Base-by-base conservation (phyloP, 2,888 invertebrate species). In the Drosophila infuscata region DNA sequence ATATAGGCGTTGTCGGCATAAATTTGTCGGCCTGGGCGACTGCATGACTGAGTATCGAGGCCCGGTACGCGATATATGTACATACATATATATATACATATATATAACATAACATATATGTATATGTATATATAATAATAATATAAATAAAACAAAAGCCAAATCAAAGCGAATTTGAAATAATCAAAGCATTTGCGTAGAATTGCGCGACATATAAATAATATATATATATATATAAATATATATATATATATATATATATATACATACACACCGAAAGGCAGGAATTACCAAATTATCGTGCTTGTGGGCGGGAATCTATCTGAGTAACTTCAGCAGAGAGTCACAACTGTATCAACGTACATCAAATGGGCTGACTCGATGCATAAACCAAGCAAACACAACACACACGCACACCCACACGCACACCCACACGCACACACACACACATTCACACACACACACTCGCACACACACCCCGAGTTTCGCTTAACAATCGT, bases 1-100 rank as follows among this genome's bases (percentile, higher is more conserved):
- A 84, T 84, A 84, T 83, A 77, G 74, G 83, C 83, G 71, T 76
- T 77, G 82, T 81, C 79, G 81, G 77, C 74, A 86, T 81, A 86
- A 70, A 86, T 84, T 86, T 76, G 56, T 59, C 53, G 51, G 59
- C 66, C 74, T 57, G 82, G 70, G 76, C 70, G 54, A 61, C 66
- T 33, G 48, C 51, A 56, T 25, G 56, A 35, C 58, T 58, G 66
- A 43, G 69, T 51, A 25, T 29, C 30, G 30, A 35, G 32, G 35
- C 32, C 11, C 38, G 30, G 30, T 9, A 43, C 41, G 33, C 64
- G 62, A 49, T 30, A n/a, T n/a, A 41, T 41, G n/a, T 41, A 41
- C 9, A 41, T 9, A 9, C n/a, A n/a, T 38, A 41, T n/a, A 41
- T 41, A 41, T 41, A 41, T n/a, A 41, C 9, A 8, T 9, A 17